phyloP scores from a whole-genome alignment of 2,113 vertebrate species.

The Erinaceus europaeus region DNA sequence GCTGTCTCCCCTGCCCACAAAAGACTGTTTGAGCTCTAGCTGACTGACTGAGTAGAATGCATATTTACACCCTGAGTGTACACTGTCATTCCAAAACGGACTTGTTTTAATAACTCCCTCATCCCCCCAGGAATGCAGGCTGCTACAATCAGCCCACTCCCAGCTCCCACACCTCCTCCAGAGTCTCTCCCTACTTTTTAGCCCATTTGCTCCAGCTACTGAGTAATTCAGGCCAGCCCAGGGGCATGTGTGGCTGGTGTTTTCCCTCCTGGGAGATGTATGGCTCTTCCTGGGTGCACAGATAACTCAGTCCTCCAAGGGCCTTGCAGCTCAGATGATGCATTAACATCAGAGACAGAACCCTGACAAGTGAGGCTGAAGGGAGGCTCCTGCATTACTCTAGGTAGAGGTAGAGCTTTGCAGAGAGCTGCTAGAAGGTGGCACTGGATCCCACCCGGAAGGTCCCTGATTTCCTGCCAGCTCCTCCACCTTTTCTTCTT shows the following conservation, averaged over 20 bases:
- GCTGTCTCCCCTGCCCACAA: too few species aligned
- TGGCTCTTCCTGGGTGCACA: not conserved
- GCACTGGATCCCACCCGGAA: fast-evolving
- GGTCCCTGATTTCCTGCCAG: not conserved
- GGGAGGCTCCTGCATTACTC: not conserved
- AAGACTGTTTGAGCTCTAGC: too few species aligned
- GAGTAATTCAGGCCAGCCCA: not conserved
- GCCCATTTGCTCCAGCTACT: not conserved
- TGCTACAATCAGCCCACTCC: not conserved
- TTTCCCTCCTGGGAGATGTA: not conserved
- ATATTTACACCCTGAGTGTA: too few species aligned
- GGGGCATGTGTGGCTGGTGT: not conserved
- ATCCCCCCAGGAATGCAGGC: not conserved
- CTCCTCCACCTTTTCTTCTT: not conserved
- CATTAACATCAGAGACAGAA: too few species aligned
- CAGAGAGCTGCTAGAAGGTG: not conserved
- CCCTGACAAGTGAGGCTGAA: too few species aligned
- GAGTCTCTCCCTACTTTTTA: too few species aligned
- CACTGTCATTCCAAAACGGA: too few species aligned
- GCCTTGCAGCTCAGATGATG: not conserved
- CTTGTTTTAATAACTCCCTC: too few species aligned
- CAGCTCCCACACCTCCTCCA: not conserved
- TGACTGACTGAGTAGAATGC: too few species aligned
- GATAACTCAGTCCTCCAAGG: not conserved
- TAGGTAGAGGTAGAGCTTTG: not conserved